Conservation (phyloP, 1,140 invertebrate genomes). For the Trachymyrmex cornetzi region DNA sequence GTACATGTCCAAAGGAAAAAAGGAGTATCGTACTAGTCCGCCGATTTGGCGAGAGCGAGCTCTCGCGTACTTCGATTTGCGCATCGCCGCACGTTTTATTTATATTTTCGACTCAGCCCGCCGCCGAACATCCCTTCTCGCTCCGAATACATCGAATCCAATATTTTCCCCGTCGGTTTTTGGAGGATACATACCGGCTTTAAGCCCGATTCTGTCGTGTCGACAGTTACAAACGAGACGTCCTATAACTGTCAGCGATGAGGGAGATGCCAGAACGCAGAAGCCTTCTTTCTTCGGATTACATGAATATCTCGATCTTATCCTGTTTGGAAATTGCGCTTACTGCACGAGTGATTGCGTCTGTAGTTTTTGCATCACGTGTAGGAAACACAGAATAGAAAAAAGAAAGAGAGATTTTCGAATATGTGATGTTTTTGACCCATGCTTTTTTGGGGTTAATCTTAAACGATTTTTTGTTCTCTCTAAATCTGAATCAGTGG, state of each 20-base stretch:
- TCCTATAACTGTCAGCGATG: slow-evolving; percentile 76
- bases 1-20: background rate
- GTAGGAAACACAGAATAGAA: background rate
- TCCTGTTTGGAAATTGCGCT: slow-evolving; percentile 20
- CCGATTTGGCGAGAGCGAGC: slow-evolving; percentile 15
- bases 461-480: background rate
- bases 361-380: background rate
- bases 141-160: slow-evolving; percentile 64
- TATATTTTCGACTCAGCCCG: slow-evolving; percentile 36
- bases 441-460: background rate
- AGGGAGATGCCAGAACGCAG: slow-evolving; percentile 57
- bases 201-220: slow-evolving; percentile 73
- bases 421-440: background rate
- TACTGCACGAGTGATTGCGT: slow-evolving; percentile 25
- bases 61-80: slow-evolving; percentile 28
- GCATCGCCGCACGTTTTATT: slow-evolving; percentile 45
- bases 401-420: background rate
- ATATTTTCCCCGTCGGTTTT: slow-evolving; percentile 74
- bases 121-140: background rate
- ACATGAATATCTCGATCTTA: slow-evolving; percentile 59
- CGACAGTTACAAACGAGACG: slow-evolving; percentile 79
- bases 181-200: slow-evolving; percentile 70
- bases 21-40: slow-evolving; percentile 17
- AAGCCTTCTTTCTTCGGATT: slow-evolving; percentile 58
- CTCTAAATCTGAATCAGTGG: too few relatives aligned